Evolutionary conservation across 2,113 vertebrate genomes (phyloP).

Genomic region (Epinephelus cyanopodus): DNA sequence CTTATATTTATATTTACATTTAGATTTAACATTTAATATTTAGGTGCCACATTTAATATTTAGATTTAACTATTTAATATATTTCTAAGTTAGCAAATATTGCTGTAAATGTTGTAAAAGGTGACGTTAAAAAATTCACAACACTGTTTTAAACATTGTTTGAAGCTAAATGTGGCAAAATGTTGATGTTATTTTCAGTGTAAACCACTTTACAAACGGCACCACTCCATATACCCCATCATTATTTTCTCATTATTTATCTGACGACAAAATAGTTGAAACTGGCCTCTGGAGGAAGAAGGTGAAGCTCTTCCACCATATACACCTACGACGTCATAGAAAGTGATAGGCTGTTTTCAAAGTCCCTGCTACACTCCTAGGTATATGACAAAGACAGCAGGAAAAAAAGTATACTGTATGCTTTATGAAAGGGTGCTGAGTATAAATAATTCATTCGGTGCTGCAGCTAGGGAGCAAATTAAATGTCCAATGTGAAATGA

Average conservation of each 20-base stretch:
- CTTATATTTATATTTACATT: too few relatives aligned
- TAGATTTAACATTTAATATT: too few relatives aligned
- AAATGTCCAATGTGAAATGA: conserved; percentile 10
- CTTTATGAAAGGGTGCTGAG: conserved; percentile 13
- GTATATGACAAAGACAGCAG: conserved; percentile 17
- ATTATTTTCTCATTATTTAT: background rate
- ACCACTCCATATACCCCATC: background rate
- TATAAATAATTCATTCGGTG: conserved; percentile 48
- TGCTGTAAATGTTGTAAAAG: too few relatives aligned
- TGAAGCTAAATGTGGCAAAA: too few relatives aligned
- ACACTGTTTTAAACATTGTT: too few relatives aligned
- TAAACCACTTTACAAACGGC: too few relatives aligned
- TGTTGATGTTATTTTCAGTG: too few relatives aligned
- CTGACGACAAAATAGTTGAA: background rate
- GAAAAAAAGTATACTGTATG: background rate
- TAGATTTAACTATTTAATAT: too few relatives aligned
- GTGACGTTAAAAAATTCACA: too few relatives aligned
- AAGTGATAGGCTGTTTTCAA: background rate
- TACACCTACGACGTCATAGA: background rate
- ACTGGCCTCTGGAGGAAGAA: conserved; percentile 12
- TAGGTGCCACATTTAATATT: too few relatives aligned
- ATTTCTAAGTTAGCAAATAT: too few relatives aligned
- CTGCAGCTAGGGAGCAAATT: conserved; percentile 12
- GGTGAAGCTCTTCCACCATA: background rate
- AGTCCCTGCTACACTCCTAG: background rate